Evolutionary conservation across 2,888 invertebrate genomes (phyloP).

Genomic region (Tethea ocularis): DNA sequence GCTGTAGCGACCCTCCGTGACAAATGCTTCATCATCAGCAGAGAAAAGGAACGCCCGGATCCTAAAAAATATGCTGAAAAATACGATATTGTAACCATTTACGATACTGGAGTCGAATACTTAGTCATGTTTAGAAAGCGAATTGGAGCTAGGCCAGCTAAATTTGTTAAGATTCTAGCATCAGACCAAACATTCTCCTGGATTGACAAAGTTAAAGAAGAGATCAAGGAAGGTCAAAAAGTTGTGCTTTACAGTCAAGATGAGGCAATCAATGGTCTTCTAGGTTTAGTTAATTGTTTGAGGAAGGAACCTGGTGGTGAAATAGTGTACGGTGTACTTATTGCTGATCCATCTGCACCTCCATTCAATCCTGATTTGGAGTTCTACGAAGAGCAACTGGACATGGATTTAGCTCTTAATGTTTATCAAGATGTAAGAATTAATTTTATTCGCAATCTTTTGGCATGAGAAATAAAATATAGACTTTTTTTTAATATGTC

Average conservation of each 20-base stretch:
- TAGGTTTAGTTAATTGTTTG: conserved; percentile 95
- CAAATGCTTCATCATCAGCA: conserved; percentile 84
- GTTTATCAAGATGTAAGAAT: conserved; percentile 85
- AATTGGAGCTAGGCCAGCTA: conserved; percentile 68
- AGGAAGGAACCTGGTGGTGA: conserved; percentile 91
- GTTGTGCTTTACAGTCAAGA: conserved; percentile 87
- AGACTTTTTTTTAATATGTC: not conserved
- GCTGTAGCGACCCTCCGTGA: conserved; percentile 79
- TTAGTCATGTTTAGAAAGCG: conserved; percentile 81
- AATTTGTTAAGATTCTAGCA: conserved; percentile 72
- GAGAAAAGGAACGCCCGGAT: conserved; percentile 81
- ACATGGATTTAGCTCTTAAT: conserved; percentile 91
- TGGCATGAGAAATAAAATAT: not conserved
- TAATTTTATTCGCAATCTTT: not conserved
- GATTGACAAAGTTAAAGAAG: conserved; percentile 79
- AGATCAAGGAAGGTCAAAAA: conserved; percentile 71
- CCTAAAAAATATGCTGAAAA: conserved; percentile 65
- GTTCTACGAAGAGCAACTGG: conserved; percentile 86
- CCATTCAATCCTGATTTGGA: conserved; percentile 85
- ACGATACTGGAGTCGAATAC: conserved; percentile 78
- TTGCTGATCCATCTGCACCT: conserved; percentile 86
- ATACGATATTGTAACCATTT: conserved; percentile 76
- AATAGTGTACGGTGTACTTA: conserved; percentile 84
- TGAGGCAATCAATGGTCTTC: conserved; percentile 89
- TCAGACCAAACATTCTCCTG: conserved; percentile 73